A percentile compares a stretch with the other conserved stretches of the same genome.
Evolutionary conservation across 2,888 invertebrate genomes (phyloP).

Genomic region (Cepaea hortensis): DNA sequence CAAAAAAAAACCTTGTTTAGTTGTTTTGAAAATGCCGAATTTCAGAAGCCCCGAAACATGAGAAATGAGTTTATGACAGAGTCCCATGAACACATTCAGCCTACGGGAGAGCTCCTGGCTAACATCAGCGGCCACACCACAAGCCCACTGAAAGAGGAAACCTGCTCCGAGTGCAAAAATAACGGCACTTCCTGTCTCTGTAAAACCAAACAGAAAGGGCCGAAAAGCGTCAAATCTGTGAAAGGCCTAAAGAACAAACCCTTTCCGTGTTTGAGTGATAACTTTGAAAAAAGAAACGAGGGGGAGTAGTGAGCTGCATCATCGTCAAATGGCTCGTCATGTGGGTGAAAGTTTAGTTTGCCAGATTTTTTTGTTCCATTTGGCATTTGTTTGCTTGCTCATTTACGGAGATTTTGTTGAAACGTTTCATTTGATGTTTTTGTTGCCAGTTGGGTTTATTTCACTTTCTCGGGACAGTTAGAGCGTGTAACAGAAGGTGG

Average conservation of each 20-base stretch:
- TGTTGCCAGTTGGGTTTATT: too few species aligned
- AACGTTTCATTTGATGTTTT: too few species aligned
- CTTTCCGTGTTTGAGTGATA: background rate
- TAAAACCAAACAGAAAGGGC: background rate
- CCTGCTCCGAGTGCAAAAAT: background rate
- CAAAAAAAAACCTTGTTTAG: background rate
- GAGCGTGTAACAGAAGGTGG: too few species aligned
- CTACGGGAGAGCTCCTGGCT: background rate
- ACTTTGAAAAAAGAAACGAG: background rate
- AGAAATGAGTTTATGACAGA: too few species aligned
- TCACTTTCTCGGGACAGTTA: too few species aligned
- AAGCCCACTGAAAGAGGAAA: background rate
- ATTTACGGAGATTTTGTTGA: too few species aligned
- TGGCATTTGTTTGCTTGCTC: too few species aligned
- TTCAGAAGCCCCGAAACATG: constrained; percentile 13
- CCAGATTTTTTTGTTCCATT: too few species aligned
- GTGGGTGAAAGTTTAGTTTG: too few species aligned
- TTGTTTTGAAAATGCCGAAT: background rate
- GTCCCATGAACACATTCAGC: background rate
- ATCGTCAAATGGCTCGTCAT: too few species aligned
- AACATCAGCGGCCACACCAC: too few species aligned
- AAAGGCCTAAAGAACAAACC: background rate
- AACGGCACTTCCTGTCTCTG: background rate
- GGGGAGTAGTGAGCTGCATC: too few species aligned
- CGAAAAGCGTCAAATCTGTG: background rate